A percentile compares a stretch with the other conserved stretches of the same genome.
Conservation (phyloP, 2,888 invertebrate genomes). For the Caenorhabditis uteleia region DNA sequence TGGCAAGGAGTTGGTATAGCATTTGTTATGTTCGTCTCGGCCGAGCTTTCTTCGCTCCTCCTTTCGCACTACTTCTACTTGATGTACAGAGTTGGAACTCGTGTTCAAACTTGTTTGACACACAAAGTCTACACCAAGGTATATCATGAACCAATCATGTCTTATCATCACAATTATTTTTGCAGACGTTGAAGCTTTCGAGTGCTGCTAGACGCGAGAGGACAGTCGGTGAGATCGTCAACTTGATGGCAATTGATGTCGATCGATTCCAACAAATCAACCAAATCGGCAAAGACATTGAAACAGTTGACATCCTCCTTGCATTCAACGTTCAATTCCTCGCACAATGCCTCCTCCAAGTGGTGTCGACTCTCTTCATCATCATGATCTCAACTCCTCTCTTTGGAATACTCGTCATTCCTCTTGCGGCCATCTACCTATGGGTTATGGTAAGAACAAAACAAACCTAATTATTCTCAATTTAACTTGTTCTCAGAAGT, state of each 20-base stretch:
- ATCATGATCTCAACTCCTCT: constrained; percentile 68
- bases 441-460: constrained; percentile 55
- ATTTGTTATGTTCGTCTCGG: constrained; percentile 58
- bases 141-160: not conserved
- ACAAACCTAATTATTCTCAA: no score
- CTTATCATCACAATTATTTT: not conserved
- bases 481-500: no score
- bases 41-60: constrained; percentile 64
- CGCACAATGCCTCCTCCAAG: constrained; percentile 64
- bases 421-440: constrained; percentile 62
- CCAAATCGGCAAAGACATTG: constrained; percentile 68
- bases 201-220: constrained; percentile 71
- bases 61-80: constrained; percentile 67
- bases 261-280: constrained; percentile 71
- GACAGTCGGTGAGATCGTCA: constrained; percentile 74
- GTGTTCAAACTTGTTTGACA: constrained; percentile 65
- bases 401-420: constrained; percentile 64
- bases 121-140: constrained; percentile 70
- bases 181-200: constrained; percentile 71
- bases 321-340: constrained; percentile 69
- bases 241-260: constrained; percentile 74
- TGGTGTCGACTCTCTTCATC: constrained; percentile 65
- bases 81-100: constrained; percentile 67
- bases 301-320: constrained; percentile 66
- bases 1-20: constrained; percentile 66